Percentiles rank a stretch among this genome's conserved stretches.
Conservation (phyloP, 2,113 vertebrate species). For the Isichthys henryi region DNA sequence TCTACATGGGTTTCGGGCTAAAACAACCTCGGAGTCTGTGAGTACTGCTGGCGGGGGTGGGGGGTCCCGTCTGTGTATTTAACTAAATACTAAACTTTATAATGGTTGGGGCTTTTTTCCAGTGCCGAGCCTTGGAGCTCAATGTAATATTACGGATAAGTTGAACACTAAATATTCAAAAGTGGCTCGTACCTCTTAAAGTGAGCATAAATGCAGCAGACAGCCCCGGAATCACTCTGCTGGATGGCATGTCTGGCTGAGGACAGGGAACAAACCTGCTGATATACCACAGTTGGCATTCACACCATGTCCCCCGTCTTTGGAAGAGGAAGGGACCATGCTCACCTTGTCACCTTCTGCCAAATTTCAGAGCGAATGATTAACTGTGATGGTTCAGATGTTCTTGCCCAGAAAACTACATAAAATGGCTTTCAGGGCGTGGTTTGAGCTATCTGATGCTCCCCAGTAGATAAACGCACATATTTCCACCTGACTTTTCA, state of each 20-base stretch:
- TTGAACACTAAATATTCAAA: constrained; percentile 16
- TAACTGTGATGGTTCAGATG: not conserved
- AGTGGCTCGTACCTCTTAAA: constrained; percentile 18
- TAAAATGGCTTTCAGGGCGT: not conserved
- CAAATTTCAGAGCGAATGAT: not conserved
- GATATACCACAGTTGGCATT: not conserved
- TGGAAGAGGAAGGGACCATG: not conserved
- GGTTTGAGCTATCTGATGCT: not conserved
- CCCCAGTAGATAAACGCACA: not conserved
- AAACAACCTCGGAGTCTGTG: too few relatives aligned
- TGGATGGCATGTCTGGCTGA: constrained; percentile 14
- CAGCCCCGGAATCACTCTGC: constrained; percentile 23
- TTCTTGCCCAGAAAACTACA: not conserved
- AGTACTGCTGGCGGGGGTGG: too few relatives aligned
- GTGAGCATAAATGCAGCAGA: constrained; percentile 16
- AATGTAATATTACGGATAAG: not conserved
- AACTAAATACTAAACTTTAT: too few relatives aligned
- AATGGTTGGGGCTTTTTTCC: too few relatives aligned
- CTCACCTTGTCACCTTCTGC: not conserved
- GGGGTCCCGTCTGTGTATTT: too few relatives aligned
- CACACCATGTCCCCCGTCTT: not conserved
- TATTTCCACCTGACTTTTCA: not conserved
- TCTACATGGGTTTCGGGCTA: not conserved
- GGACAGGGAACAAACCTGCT: not conserved
- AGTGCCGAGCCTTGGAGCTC: not conserved